Conservation (phyloP, 1,140 invertebrate genomes). For the Hylyphantes graminicola region DNA sequence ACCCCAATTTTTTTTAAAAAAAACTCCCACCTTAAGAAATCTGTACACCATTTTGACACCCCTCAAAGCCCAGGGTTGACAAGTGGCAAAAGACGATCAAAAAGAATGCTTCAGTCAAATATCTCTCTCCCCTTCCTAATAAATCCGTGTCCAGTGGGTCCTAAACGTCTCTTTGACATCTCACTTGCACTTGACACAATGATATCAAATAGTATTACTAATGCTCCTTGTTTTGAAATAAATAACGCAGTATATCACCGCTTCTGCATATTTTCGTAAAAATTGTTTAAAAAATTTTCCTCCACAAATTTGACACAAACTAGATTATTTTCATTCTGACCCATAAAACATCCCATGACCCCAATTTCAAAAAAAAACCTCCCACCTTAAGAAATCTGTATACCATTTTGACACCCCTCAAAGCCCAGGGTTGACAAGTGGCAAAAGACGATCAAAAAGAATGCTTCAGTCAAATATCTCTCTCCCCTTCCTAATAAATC, state of each 20-base stretch:
- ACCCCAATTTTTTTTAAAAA: neutral
- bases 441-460: constrained; percentile 34
- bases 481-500: constrained; percentile 30
- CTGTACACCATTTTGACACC: constrained; percentile 12
- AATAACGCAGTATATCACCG: too few species aligned
- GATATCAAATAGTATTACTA: too few species aligned
- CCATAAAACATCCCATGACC: too few species aligned
- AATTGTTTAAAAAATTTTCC: too few species aligned
- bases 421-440: neutral
- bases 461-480: neutral
- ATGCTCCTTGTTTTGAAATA: too few species aligned
- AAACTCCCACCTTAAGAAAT: neutral
- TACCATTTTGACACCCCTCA: constrained; percentile 2
- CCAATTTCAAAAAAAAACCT: neutral
- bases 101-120: neutral
- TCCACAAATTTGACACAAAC: too few species aligned
- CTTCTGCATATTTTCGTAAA: too few species aligned
- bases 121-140: neutral
- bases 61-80: neutral
- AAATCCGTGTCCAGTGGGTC: constrained; percentile 55
- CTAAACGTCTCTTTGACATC: constrained; percentile 45
- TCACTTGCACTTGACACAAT: constrained; percentile 11
- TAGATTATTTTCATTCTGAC: too few species aligned
- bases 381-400: neutral
- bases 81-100: constrained; percentile 31